Conservation (phyloP, 1,140 invertebrate genomes). For the Sinella curviseta region DNA sequence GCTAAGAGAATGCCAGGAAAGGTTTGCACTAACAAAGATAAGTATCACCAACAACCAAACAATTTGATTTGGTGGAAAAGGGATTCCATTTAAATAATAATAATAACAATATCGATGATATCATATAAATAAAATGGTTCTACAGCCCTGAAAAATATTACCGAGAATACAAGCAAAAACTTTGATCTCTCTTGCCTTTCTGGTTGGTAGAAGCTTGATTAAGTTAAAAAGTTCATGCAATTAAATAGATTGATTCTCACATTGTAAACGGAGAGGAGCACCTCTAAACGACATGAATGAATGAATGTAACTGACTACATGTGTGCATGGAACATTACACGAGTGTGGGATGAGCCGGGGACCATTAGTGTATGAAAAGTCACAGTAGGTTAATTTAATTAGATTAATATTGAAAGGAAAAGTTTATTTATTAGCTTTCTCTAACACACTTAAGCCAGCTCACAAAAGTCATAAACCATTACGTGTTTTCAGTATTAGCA, state of each 20-base stretch:
- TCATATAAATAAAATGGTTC: too few species aligned
- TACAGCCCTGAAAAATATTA: too few species aligned
- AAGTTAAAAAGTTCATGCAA: constrained; percentile 22
- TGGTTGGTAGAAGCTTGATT: neutral
- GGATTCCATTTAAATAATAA: too few species aligned
- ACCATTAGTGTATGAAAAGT: constrained; percentile 18
- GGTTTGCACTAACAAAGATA: too few species aligned
- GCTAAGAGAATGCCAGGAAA: too few species aligned
- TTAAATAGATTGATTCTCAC: constrained; percentile 23
- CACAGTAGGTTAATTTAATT: constrained; percentile 21
- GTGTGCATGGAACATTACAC: too few species aligned
- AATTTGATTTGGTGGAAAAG: too few species aligned
- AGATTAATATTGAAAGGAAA: constrained; percentile 24
- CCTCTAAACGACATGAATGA: neutral
- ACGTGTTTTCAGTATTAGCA: neutral
- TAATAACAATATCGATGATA: too few species aligned
- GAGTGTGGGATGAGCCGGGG: too few species aligned
- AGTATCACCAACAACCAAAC: too few species aligned
- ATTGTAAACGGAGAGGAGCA: neutral
- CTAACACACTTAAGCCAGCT: constrained; percentile 14
- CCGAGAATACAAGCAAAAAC: neutral
- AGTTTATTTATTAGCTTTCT: constrained; percentile 20
- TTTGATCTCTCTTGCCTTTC: neutral
- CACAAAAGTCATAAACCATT: constrained; percentile 25
- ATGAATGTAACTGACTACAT: too few species aligned